A percentile compares a stretch with the other conserved stretches of the same genome.
These are phyloP conservation scores for Stenolophus ochropezus DNA, from an alignment of 2,888 invertebrate species.

Conservation along the genomic window DNA sequence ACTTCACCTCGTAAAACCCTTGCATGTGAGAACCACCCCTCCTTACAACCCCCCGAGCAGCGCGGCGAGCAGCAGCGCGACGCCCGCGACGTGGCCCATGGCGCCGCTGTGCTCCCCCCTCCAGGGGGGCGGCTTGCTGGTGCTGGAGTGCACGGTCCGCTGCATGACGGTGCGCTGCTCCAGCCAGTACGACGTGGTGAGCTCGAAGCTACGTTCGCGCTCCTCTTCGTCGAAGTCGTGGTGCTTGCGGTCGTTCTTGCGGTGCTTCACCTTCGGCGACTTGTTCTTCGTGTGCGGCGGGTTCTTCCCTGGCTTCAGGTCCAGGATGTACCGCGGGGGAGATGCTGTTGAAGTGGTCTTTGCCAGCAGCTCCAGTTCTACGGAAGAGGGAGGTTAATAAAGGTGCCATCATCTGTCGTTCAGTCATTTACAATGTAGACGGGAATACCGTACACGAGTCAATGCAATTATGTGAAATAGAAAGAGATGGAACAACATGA, in stretches of 20 bases:
- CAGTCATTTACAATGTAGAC: no score
- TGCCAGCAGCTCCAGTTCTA: slow-evolving; percentile 70
- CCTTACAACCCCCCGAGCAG: slow-evolving; percentile 60
- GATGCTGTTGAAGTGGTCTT: slow-evolving; percentile 71
- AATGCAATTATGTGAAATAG: no score
- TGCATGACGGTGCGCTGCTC: slow-evolving; percentile 66
- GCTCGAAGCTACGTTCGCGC: slow-evolving; percentile 67
- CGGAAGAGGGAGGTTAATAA: not conserved
- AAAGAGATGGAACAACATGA: no score
- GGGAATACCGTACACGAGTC: no score
- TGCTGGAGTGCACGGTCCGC: slow-evolving; percentile 67
- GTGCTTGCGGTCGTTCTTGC: slow-evolving; percentile 64
- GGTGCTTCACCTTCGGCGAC: slow-evolving; percentile 68
- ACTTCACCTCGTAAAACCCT: not conserved
- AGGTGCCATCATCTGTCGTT: no score
- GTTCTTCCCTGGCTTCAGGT: slow-evolving; percentile 70
- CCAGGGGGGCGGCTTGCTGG: slow-evolving; percentile 69
- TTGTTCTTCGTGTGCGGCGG: slow-evolving; percentile 64
- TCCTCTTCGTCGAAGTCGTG: slow-evolving; percentile 64
- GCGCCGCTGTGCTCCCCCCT: slow-evolving; percentile 66
- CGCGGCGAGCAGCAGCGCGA: slow-evolving; percentile 21
- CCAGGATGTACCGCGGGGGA: slow-evolving; percentile 67
- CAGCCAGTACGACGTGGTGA: slow-evolving; percentile 68
- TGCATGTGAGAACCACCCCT: not conserved
- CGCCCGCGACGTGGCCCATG: slow-evolving; percentile 41